Conservation (phyloP, 2,113 vertebrate species). For the Myiopsitta monachus region DNA sequence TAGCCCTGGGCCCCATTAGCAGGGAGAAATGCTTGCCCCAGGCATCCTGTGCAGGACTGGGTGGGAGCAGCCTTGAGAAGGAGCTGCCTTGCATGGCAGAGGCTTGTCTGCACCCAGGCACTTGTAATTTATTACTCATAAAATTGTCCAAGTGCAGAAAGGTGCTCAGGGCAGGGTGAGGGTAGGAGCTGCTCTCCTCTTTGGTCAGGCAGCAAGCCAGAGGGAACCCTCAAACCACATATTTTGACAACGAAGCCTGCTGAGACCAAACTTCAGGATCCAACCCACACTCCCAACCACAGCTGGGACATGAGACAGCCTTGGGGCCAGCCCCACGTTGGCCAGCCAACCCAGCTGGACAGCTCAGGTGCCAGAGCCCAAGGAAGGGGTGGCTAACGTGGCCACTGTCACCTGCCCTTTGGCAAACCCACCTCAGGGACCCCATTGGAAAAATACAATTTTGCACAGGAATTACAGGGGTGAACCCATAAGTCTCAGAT, state of each 20-base stretch:
- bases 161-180: neutral
- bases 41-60: neutral
- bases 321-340: accelerated
- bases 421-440: neutral
- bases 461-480: neutral
- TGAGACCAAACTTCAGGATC: neutral
- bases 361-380: neutral
- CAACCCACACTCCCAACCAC: accelerated
- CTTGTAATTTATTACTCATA: neutral
- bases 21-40: neutral
- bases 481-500: neutral
- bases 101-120: neutral
- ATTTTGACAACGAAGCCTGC: neutral
- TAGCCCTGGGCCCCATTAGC: neutral
- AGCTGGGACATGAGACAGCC: accelerated
- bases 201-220: neutral
- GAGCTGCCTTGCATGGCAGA: accelerated
- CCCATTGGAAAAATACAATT: neutral
- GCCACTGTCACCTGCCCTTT: neutral
- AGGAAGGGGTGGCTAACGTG: neutral
- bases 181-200: neutral
- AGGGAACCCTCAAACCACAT: neutral
- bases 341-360: too few relatives aligned
- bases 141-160: neutral
- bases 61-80: neutral